Evolutionary conservation across 1,140 invertebrate genomes (phyloP), one percentile per base, ranked within the genome.

Genomic region (Nasonia vitripennis): DNA sequence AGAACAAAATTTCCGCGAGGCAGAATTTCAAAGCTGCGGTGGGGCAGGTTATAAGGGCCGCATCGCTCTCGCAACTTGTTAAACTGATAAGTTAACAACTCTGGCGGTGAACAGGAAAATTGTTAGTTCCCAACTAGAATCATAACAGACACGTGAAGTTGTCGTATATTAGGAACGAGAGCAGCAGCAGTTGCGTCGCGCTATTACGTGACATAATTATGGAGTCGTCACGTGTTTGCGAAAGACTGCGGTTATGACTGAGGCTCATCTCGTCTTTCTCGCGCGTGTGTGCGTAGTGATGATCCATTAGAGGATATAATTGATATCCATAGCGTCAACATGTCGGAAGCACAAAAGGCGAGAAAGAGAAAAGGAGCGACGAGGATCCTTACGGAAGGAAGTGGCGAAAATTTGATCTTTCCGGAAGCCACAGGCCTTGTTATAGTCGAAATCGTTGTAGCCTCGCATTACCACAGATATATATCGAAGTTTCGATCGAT

Each of bases 41-140:
- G 48, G 12, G 48, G 48, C 12, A 10, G 2, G 12, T 10, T 45
- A 45, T 45, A 51, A 12, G 48, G 48, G 48, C 48, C 14, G 48
- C 48, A 51, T 81, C 34, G 27, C 14, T 51, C 34, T 20, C 1
- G 70, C 45, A 73, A 73, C 27, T 73, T 73, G 41, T 81, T 73
- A 73, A 73, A 81, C 70, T 73, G 68, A 81, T 81, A 81, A 81
- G 80, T 81, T 51, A 73, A 70, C n/a, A 70, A 48, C 11, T 79
- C 14, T 20, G 20, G 48, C 48, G 48, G 48, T 51, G 17, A 70
- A 80, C 34, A 70, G 78, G 67, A 80, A 80, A 80, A 80, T 80
- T 70, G n/a, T 68, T 80, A 80, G 67, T 70, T 80, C 27, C 67
- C 67, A 80, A 45, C 78, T 80, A 14, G 37, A 80, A 70, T 80